Percentiles rank a stretch among this genome's conserved stretches.
These are phyloP conservation scores for Conus canariensis DNA, from an alignment of 2,888 invertebrate species.

Conservation along the genomic window DNA sequence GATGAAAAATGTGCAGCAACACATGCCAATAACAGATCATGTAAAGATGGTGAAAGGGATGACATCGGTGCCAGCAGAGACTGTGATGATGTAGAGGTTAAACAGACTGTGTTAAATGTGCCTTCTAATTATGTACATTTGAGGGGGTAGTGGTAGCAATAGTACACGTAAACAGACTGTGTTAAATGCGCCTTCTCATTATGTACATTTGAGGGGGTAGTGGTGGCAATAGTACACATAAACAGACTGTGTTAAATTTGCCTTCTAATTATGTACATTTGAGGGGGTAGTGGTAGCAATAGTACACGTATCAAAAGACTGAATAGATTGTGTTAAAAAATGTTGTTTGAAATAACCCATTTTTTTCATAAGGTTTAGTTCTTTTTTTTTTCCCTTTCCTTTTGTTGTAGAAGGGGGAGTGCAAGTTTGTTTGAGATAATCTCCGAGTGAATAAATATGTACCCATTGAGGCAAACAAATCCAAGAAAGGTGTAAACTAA, in stretches of 20 bases:
- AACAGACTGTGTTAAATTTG: conserved; percentile 5
- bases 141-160: conserved; percentile 10
- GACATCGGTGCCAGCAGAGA: background rate
- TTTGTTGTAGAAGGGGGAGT: too few relatives aligned
- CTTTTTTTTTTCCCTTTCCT: too few relatives aligned
- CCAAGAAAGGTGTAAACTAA: too few relatives aligned
- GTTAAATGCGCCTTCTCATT: conserved; percentile 26
- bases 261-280: conserved; percentile 39
- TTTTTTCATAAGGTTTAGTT: too few relatives aligned
- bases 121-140: conserved; percentile 39
- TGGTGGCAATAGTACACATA: too few relatives aligned
- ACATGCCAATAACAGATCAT: background rate
- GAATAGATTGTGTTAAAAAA: conserved; percentile 15
- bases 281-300: conserved; percentile 10
- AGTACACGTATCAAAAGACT: too few relatives aligned
- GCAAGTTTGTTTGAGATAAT: too few relatives aligned
- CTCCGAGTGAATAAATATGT: too few relatives aligned
- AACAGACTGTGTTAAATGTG: conserved; percentile 14
- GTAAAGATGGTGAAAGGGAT: background rate
- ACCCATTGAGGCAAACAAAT: too few relatives aligned
- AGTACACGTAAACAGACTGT: background rate
- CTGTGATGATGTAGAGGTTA: background rate
- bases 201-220: conserved; percentile 40
- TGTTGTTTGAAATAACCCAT: background rate
- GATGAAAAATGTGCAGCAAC: background rate